These are phyloP conservation scores for Etheostoma nigrum DNA, from an alignment of 2,797 vertebrate genomes.

Conservation along the genomic window DNA sequence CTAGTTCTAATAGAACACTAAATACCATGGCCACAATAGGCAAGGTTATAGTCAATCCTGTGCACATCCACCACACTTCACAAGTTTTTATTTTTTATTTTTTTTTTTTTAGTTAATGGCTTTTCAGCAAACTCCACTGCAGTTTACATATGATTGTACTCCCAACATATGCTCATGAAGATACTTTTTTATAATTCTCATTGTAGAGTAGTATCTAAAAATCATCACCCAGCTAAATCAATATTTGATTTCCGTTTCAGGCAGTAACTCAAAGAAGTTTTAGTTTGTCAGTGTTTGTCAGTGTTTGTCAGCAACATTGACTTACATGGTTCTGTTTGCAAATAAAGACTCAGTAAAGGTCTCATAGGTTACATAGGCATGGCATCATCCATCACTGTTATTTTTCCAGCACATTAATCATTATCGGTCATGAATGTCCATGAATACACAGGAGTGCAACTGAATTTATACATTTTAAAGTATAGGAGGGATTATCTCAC, in stretches of 20 bases:
- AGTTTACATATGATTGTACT: not conserved
- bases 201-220: not conserved
- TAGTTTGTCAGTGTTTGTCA: conserved; percentile 27
- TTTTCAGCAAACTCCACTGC: conserved; percentile 9
- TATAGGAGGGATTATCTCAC: not conserved
- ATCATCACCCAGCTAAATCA: not conserved
- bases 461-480: conserved; percentile 31
- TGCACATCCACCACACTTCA: not conserved
- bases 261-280: conserved; percentile 3
- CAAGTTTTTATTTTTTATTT: not conserved
- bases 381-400: conserved; percentile 53
- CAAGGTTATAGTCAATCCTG: not conserved
- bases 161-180: not conserved
- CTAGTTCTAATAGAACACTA: not conserved
- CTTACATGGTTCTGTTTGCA: conserved; percentile 19
- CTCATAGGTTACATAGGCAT: conserved; percentile 36
- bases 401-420: conserved; percentile 40
- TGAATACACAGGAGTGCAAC: conserved; percentile 34
- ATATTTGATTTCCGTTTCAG: conserved; percentile 22
- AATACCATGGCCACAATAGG: not conserved
- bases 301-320: conserved; percentile 20
- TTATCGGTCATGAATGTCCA: conserved; percentile 39
- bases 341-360: conserved; percentile 41
- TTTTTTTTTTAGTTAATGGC: not conserved
- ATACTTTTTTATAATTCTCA: not conserved